A percentile compares a stretch with the other conserved stretches of the same genome.
Conservation (phyloP, 64 coral and sea anemone species). For the Montipora capricornis region DNA sequence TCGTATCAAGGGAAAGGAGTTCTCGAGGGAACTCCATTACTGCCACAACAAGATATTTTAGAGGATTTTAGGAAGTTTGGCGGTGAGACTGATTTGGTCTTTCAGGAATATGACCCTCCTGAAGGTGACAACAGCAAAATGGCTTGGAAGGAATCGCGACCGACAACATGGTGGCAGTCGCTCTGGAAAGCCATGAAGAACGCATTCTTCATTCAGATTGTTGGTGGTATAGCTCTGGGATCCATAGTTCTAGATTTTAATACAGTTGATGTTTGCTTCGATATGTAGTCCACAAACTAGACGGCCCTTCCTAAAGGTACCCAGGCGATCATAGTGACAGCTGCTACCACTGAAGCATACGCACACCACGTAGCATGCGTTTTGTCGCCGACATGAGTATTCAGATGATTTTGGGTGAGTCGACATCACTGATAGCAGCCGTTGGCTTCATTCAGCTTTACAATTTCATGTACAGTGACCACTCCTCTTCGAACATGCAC, state of each 20-base stretch:
- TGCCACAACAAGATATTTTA: not conserved
- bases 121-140: slow-evolving; percentile 14
- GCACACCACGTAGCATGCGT: slow-evolving; percentile 72
- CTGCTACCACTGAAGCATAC: slow-evolving; percentile 30
- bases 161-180: slow-evolving; percentile 25
- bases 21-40: not conserved
- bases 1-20: not conserved
- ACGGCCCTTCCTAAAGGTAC: slow-evolving; percentile 35
- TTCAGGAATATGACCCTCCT: slow-evolving; percentile 76
- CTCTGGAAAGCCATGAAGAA: slow-evolving; percentile 46
- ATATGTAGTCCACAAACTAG: slow-evolving; percentile 64
- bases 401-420: slow-evolving; percentile 78
- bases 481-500: too few relatives aligned
- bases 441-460: slow-evolving; percentile 68
- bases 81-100: slow-evolving; percentile 61
- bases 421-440: slow-evolving; percentile 74
- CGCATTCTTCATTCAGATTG: slow-evolving; percentile 36
- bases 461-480: too few relatives aligned
- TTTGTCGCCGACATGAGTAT: slow-evolving; percentile 82
- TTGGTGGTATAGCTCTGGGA: slow-evolving; percentile 57
- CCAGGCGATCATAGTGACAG: slow-evolving; percentile 69
- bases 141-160: slow-evolving; percentile 38
- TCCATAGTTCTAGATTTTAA: slow-evolving; percentile 72
- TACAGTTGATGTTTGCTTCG: slow-evolving; percentile 65
- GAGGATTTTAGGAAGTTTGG: slow-evolving; percentile 74